Percentiles rank a stretch among this genome's conserved stretches.
Evolutionary conservation across 1,140 invertebrate species (phyloP).

Genomic region (Oedothorax gibbosus): DNA sequence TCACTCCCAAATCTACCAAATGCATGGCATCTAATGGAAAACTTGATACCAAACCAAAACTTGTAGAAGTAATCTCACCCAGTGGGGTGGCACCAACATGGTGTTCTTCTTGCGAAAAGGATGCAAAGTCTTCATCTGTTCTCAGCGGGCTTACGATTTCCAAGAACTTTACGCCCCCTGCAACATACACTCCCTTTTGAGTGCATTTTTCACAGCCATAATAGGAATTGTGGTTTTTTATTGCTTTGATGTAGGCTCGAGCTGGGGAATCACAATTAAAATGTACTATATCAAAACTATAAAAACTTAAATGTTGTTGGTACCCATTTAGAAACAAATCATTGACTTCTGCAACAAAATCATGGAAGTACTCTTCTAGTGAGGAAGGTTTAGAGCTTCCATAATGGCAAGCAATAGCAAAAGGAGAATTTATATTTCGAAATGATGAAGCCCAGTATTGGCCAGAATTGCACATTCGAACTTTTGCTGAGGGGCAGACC

Average conservation of each 20-base stretch:
- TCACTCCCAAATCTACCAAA: background rate
- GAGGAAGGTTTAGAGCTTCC: background rate
- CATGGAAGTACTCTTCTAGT: background rate
- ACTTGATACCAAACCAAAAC: background rate
- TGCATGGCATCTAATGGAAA: background rate
- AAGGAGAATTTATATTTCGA: background rate
- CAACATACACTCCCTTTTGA: background rate
- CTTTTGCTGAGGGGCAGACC: background rate
- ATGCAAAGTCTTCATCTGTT: background rate
- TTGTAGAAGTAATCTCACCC: background rate
- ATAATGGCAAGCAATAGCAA: background rate
- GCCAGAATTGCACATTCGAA: background rate
- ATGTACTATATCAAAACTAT: no score
- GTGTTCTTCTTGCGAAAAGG: background rate
- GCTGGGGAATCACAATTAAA: background rate
- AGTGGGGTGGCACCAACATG: background rate
- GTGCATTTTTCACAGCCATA: conserved; percentile 4
- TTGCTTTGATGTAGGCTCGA: background rate
- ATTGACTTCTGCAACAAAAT: background rate
- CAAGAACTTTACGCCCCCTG: background rate
- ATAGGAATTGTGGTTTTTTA: background rate
- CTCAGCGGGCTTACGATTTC: background rate
- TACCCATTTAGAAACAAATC: background rate
- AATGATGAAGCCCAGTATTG: background rate
- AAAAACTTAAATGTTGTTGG: no score